A percentile compares a stretch with the other conserved stretches of the same genome.
phyloP scores from a whole-genome alignment of 2,113 vertebrate genomes.

The Tricholaema leucomelas region DNA sequence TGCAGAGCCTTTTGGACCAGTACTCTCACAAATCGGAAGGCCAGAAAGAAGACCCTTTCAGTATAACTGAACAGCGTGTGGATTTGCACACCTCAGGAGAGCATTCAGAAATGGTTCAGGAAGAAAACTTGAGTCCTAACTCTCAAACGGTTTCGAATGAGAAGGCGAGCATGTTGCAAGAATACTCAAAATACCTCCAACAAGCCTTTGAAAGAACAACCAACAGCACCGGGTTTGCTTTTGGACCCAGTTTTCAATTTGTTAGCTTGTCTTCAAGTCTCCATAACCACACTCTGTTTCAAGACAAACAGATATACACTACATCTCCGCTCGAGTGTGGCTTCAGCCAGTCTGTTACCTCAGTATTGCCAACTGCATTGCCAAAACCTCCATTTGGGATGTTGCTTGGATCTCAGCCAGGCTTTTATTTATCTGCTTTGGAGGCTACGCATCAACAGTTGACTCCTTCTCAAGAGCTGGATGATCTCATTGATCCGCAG shows the following conservation, averaged over 20 bases:
- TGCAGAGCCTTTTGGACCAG: conserved; percentile 97
- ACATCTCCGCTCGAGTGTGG: conserved; percentile 93
- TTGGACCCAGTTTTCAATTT: conserved; percentile 90
- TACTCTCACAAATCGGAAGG: conserved; percentile 93
- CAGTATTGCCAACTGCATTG: conserved; percentile 90
- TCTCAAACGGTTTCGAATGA: conserved; percentile 86
- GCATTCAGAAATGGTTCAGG: conserved; percentile 86
- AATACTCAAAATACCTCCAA: conserved; percentile 98
- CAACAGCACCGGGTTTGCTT: conserved; percentile 90
- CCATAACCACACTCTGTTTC: conserved; percentile 90
- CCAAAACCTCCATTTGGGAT: conserved; percentile 97
- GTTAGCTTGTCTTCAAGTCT: conserved; percentile 91
- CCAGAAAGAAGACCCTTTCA: conserved; percentile 95
- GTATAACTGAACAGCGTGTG: conserved; percentile 90
- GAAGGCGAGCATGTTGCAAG: conserved; percentile 92
- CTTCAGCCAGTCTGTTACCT: conserved; percentile 91
- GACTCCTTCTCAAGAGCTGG: conserved; percentile 98
- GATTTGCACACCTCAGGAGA: conserved; percentile 91
- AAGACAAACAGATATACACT: conserved; percentile 94
- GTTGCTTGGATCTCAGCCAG: conserved; percentile 90
- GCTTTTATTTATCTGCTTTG: conserved; percentile 91
- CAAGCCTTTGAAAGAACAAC: conserved; percentile 98
- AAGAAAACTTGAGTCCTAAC: conserved; percentile 83
- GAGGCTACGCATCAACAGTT: conserved; percentile 96
- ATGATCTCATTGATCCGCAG: conserved; percentile 96